Evolutionary conservation across 2,113 vertebrate genomes (phyloP).

Genomic region (Oreochromis aureus): DNA sequence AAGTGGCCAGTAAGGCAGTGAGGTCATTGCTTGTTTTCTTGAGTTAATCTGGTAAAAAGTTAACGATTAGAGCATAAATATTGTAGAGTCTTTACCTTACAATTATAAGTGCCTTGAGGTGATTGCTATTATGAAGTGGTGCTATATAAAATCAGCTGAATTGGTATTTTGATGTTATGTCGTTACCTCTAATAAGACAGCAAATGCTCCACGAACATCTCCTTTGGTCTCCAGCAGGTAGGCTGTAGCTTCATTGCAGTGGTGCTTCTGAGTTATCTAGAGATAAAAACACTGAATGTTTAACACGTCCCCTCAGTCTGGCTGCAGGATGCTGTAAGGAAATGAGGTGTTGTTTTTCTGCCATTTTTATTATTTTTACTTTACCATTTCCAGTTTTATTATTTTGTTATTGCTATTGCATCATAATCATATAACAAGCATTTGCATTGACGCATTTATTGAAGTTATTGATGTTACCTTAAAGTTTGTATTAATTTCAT

Average conservation of each 20-base stretch:
- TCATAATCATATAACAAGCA: too few relatives aligned
- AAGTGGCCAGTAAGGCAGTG: background rate
- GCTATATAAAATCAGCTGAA: background rate
- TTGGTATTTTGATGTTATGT: background rate
- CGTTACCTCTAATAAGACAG: conserved; percentile 84
- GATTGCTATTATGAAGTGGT: background rate
- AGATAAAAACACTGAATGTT: background rate
- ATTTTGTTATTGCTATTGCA: too few relatives aligned
- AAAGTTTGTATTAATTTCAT: too few relatives aligned
- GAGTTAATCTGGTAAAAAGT: background rate
- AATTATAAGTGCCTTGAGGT: background rate
- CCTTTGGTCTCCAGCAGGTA: conserved; percentile 92
- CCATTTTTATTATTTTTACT: too few relatives aligned
- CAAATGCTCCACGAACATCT: conserved; percentile 85
- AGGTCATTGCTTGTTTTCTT: background rate
- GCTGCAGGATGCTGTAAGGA: background rate
- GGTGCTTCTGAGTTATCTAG: conserved; percentile 83
- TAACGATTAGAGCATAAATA: background rate
- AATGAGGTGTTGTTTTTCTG: too few relatives aligned
- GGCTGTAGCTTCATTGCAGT: conserved; percentile 81
- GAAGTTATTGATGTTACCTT: too few relatives aligned
- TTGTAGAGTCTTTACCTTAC: background rate
- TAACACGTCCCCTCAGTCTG: background rate
- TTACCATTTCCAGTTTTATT: too few relatives aligned
- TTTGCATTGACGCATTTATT: too few relatives aligned